Evolutionary conservation across 1,140 invertebrate species (phyloP), one percentile per base, ranked within the genome.

Genomic region (Sogatella furcifera): DNA sequence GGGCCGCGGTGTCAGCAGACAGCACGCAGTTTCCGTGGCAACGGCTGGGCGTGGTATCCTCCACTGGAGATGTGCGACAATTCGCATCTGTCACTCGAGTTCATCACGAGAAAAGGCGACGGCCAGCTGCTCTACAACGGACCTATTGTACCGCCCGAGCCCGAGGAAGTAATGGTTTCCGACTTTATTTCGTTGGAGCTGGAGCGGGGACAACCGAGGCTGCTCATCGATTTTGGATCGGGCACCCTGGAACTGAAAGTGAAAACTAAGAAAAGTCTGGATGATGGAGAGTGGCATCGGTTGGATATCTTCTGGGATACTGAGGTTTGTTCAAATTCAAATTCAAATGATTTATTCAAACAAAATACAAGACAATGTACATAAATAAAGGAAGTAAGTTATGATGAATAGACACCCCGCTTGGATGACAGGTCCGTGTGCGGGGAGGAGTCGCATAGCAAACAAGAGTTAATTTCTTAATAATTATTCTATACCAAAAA

Each of bases 71-170:
- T 97, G 87, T 98, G 95, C 73, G 92, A 97, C 67, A 87, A 86
- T 57, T 95, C 94, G 21, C 92, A 95, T 76, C 79, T 98, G 44
- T 95, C 91, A 68, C 83, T 98, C 58, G 94, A 98, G 74, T 97
- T 98, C 70, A 88, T 95, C 58, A 97, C 95, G 0, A 80, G 84
- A 66, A 89, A 91, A 72, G 82, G 85, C 0, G 91, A 96, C 70
- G 95, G 95, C 2, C 77, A 97, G n/a, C 77, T 98, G 44, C 76
- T 98, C 9, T 98, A 98, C 72, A 98, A 97, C 74, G 96, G 96
- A 38, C 95, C 96, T 0, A 94, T 97, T 66, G 91, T 91, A 14
- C 87, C 90, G 52, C 91, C 90, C 0, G 91, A 95, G 75, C 73
- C 82, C 4, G 92, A 95, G 70, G 91, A 95, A 80, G 81, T 85